These are phyloP conservation scores for Thamnophis elegans DNA, from an alignment of 2,797 vertebrate species.

Conservation along the genomic window DNA sequence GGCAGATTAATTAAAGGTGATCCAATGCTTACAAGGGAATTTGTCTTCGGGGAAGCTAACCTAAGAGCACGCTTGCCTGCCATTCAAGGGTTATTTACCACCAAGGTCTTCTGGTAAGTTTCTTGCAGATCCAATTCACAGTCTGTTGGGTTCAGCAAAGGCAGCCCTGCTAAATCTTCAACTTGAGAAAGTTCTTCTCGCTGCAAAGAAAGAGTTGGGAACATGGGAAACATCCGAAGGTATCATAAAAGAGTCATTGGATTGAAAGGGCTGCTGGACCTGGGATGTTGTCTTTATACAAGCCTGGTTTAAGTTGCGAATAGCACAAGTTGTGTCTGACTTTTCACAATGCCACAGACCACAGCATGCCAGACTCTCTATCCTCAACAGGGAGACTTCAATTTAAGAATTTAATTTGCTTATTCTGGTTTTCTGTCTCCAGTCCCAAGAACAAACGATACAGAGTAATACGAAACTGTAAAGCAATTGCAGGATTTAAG, in stretches of 20 bases:
- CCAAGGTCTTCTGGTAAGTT: constrained; percentile 60
- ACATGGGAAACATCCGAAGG: neutral
- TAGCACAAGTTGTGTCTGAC: neutral
- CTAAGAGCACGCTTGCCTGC: neutral
- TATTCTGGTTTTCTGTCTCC: neutral
- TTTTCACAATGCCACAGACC: neutral
- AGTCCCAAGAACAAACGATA: neutral
- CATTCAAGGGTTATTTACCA: constrained; percentile 66
- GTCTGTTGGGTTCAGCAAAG: constrained; percentile 58
- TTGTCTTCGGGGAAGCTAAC: neutral
- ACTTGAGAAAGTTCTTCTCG: constrained; percentile 75
- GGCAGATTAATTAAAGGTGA: neutral
- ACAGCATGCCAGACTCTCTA: neutral
- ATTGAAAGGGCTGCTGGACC: neutral
- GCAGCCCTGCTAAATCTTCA: constrained; percentile 53
- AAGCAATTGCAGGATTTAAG: neutral
- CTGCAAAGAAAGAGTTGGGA: constrained; percentile 59
- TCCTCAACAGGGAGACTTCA: neutral
- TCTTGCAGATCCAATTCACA: constrained; percentile 43
- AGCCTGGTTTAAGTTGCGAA: neutral
- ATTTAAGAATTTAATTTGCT: neutral
- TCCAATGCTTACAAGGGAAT: neutral
- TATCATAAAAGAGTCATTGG: neutral
- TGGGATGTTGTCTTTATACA: neutral
- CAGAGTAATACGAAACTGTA: neutral